Conservation (phyloP, 2,888 invertebrate genomes). For the Lasioglossum morio region DNA sequence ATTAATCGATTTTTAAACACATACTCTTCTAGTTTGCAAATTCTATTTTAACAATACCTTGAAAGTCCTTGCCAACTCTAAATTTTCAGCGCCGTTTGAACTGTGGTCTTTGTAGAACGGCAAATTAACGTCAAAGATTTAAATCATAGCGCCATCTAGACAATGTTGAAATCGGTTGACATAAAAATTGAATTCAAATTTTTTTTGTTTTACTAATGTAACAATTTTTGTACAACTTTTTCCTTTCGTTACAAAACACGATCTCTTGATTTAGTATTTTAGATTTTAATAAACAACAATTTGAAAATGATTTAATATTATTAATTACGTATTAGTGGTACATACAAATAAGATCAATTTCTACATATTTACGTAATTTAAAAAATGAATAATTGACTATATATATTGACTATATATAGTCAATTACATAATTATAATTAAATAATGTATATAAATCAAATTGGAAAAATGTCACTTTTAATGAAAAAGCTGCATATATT, state of each 20-base stretch:
- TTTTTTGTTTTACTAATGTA: neutral
- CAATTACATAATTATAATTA: too few species aligned
- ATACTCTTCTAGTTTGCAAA: conserved; percentile 59
- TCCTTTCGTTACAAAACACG: too few species aligned
- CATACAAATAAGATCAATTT: neutral
- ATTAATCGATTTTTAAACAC: conserved; percentile 38
- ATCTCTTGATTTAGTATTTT: neutral
- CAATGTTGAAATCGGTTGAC: neutral
- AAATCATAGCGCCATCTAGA: conserved; percentile 52
- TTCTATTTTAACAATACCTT: conserved; percentile 81
- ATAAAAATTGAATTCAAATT: neutral
- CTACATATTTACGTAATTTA: neutral
- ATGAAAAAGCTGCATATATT: neutral
- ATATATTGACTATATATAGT: too few species aligned
- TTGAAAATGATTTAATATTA: too few species aligned
- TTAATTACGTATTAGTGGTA: neutral
- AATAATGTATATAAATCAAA: too few species aligned
- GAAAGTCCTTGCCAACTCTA: conserved; percentile 76
- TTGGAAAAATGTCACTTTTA: neutral
- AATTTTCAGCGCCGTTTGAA: conserved; percentile 59
- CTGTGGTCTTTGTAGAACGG: conserved; percentile 37
- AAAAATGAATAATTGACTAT: neutral
- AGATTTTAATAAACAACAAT: neutral
- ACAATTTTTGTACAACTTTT: neutral
- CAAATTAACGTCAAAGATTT: conserved; percentile 38